Conservation (phyloP, 2,797 vertebrate genomes). For the Rhynchonycteris naso region DNA sequence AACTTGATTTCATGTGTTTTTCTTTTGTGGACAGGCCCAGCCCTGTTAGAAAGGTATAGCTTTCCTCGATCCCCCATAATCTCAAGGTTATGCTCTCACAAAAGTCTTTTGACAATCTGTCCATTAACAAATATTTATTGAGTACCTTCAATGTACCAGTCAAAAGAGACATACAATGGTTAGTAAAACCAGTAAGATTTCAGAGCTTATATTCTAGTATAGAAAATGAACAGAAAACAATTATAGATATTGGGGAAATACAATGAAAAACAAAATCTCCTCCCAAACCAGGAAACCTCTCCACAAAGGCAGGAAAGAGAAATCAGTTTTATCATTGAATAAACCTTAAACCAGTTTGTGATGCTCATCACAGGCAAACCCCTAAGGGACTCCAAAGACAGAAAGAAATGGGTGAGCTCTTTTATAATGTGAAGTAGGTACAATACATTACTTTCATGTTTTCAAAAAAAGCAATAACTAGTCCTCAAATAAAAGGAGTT, state of each 20-base stretch:
- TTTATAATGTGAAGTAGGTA: not conserved
- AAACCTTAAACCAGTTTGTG: not conserved
- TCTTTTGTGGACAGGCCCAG: not conserved
- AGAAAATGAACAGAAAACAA: constrained; percentile 14
- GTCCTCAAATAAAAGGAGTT: not conserved
- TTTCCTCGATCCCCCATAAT: not conserved
- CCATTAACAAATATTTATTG: not conserved
- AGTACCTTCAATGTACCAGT: not conserved
- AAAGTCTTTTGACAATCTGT: not conserved
- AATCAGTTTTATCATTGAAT: not conserved
- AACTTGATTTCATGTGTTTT: not conserved
- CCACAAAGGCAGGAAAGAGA: not conserved
- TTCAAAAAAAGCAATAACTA: not conserved
- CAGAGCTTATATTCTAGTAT: not conserved
- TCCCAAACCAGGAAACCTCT: not conserved
- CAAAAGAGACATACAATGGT: not conserved
- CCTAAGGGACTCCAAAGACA: not conserved
- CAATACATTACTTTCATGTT: not conserved
- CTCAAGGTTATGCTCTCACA: not conserved
- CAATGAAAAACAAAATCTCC: constrained; percentile 9
- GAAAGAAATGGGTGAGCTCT: not conserved
- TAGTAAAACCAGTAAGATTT: not conserved
- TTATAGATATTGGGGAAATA: not conserved
- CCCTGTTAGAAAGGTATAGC: not conserved
- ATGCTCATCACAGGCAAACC: not conserved